Evolutionary conservation across 2,113 vertebrate genomes (phyloP).

Genomic region (Anseranas semipalmata): DNA sequence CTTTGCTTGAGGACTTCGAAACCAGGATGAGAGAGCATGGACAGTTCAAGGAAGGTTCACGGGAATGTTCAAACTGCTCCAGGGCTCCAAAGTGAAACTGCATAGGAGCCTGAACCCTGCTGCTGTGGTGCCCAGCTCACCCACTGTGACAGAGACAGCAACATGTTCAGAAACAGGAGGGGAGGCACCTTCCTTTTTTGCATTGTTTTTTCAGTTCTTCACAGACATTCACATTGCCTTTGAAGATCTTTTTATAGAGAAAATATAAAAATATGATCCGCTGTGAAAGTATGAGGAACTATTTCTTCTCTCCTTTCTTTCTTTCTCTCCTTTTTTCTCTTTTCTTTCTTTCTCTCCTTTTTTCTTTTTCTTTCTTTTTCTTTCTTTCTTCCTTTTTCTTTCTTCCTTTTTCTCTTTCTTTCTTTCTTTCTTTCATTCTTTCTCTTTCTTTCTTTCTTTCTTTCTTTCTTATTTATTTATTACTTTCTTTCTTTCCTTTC

Average conservation of each 20-base stretch:
- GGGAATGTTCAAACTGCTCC: not conserved
- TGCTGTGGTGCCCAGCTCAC: rapidly evolving
- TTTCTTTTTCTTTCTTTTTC: not conserved
- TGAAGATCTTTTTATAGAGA: not conserved
- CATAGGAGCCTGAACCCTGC: not conserved
- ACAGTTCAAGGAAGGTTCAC: not conserved
- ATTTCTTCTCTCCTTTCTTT: too few species aligned
- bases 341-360: too few species aligned
- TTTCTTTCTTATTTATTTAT: too few species aligned
- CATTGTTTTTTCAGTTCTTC: not conserved
- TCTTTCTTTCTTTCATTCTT: not conserved
- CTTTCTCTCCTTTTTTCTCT: too few species aligned
- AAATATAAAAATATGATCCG: not conserved
- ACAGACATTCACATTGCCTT: not conserved
- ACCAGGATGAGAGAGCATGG: not conserved
- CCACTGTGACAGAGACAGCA: not conserved
- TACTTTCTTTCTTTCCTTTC: not conserved
- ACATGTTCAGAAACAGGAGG: not conserved
- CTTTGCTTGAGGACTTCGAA: not conserved
- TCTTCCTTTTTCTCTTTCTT: not conserved
- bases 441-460: not conserved
- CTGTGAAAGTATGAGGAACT: not conserved
- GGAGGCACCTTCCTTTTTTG: not conserved
- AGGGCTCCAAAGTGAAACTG: not conserved
- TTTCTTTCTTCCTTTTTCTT: not conserved